Conservation (phyloP, 1,140 invertebrate species). For the Pseudomyrmex cubaensis region DNA sequence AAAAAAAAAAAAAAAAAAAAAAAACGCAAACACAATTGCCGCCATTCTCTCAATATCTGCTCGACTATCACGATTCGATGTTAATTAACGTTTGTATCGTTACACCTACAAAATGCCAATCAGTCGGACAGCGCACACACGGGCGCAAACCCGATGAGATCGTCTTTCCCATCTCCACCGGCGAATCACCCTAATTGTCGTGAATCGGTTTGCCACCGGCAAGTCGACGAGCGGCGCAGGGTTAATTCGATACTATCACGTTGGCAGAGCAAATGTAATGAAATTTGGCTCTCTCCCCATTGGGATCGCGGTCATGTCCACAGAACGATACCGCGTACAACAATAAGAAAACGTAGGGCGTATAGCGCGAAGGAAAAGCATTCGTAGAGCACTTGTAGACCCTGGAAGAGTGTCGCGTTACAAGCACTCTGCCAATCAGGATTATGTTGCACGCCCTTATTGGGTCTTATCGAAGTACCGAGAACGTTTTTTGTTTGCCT, state of each 20-base stretch:
- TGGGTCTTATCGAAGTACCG: conserved; percentile 65
- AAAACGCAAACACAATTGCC: background rate
- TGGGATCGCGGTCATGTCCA: background rate
- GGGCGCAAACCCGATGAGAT: conserved; percentile 45
- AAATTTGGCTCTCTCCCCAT: conserved; percentile 47
- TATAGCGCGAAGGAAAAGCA: conserved; percentile 8
- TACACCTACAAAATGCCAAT: conserved; percentile 48
- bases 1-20: too few species aligned
- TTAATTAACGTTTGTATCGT: conserved; percentile 54
- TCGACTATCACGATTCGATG: conserved; percentile 19
- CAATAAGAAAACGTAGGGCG: background rate
- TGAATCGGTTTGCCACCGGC: conserved; percentile 36
- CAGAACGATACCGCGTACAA: background rate
- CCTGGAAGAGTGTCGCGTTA: conserved; percentile 39
- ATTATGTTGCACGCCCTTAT: conserved; percentile 76
- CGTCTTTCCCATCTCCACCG: conserved; percentile 38
- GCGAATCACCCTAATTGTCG: conserved; percentile 52
- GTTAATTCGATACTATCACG: conserved; percentile 59
- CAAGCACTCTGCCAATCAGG: conserved; percentile 73
- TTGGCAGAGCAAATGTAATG: conserved; percentile 41
- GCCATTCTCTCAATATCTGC: background rate
- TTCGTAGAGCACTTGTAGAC: conserved; percentile 13
- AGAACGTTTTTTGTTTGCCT: conserved; percentile 36
- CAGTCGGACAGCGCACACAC: background rate
- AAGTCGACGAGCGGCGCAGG: conserved; percentile 9